Evolutionary conservation across 2,888 invertebrate species (phyloP).

Genomic region (Sarcophaga carnaria): DNA sequence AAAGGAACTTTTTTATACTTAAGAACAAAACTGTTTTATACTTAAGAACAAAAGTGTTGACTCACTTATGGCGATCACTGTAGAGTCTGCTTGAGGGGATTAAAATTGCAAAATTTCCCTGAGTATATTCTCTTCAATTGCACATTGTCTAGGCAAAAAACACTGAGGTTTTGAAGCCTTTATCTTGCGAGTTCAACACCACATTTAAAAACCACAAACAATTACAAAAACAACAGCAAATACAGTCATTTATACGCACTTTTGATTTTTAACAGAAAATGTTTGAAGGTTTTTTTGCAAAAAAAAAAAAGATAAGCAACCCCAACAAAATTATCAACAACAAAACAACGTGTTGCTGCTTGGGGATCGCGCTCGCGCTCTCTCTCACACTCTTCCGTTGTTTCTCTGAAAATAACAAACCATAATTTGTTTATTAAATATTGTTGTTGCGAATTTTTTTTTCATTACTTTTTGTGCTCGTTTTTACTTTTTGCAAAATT

Average conservation of each 20-base stretch:
- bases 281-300: background rate
- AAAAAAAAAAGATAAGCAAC: background rate
- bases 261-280: background rate
- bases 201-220: background rate
- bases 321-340: background rate
- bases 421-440: background rate
- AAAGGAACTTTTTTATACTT: too few relatives aligned
- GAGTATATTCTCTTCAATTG: too few relatives aligned
- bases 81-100: too few relatives aligned
- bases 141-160: too few relatives aligned
- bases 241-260: background rate
- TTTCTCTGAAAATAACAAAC: constrained; percentile 48
- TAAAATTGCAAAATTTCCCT: too few relatives aligned
- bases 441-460: background rate
- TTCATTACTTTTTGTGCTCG: background rate
- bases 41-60: too few relatives aligned
- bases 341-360: background rate
- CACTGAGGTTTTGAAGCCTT: too few relatives aligned
- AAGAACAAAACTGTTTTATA: too few relatives aligned
- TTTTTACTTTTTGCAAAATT: constrained; percentile 48
- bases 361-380: background rate
- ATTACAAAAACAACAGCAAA: background rate
- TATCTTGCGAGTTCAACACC: background rate
- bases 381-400: background rate
- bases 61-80: too few relatives aligned